These are phyloP conservation scores for Paracanthobrama guichenoti DNA, from an alignment of 2,113 vertebrate genomes.

Conservation along the genomic window DNA sequence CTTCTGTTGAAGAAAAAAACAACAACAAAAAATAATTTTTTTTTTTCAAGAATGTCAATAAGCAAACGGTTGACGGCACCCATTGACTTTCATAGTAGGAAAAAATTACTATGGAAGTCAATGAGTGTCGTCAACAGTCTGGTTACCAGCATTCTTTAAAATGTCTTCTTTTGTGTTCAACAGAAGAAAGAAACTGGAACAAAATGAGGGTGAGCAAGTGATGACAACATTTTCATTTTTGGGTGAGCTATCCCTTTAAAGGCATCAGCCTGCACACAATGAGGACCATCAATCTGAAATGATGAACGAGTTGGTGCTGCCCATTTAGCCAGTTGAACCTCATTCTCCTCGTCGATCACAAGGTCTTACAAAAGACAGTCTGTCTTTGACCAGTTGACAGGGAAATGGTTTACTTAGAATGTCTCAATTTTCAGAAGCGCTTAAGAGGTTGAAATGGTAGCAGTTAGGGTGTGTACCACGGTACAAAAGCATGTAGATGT, in stretches of 20 bases:
- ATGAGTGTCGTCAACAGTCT: no score
- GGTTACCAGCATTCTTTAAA: no score
- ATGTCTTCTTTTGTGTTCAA: no score
- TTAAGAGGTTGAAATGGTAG: neutral
- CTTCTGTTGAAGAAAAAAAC: no score
- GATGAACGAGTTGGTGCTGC: neutral
- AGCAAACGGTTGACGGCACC: no score
- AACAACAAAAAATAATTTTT: no score
- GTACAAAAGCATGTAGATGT: neutral
- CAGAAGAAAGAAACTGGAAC: no score
- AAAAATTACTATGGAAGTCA: no score
- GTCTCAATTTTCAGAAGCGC: neutral
- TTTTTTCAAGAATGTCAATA: no score
- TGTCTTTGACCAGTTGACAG: constrained; percentile 6
- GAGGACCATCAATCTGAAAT: neutral
- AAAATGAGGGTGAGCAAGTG: no score
- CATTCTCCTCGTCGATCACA: neutral
- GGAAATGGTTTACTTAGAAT: constrained; percentile 4
- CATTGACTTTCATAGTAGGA: no score
- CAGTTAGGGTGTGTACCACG: constrained; percentile 1
- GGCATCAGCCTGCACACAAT: neutral
- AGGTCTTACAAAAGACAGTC: constrained; percentile 1
- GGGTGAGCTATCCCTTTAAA: neutral
- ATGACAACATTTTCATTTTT: no score
- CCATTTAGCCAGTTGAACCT: neutral